Percentiles rank a stretch among this genome's conserved stretches.
Evolutionary conservation across 2,797 vertebrate species (phyloP).

Genomic region (Cygnus olor): DNA sequence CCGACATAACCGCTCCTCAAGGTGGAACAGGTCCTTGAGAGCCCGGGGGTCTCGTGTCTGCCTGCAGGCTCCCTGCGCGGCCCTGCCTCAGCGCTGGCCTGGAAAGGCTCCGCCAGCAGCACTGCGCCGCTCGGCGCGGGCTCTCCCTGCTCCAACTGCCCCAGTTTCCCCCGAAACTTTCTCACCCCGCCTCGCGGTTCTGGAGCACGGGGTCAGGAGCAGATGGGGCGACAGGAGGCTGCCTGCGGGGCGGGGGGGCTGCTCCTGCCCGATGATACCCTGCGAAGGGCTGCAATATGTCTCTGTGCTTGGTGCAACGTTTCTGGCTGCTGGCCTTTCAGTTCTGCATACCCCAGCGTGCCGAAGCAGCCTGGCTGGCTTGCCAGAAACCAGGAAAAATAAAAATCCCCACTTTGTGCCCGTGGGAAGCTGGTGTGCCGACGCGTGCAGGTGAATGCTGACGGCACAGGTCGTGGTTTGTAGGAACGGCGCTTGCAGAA

Average conservation of each 20-base stretch:
- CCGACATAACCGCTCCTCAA: no score
- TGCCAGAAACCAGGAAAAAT: no score
- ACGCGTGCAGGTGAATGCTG: background rate
- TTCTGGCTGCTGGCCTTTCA: background rate
- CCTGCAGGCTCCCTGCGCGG: background rate
- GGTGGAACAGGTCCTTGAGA: background rate
- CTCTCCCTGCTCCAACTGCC: background rate
- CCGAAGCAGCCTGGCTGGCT: background rate
- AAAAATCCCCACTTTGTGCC: fast-evolving
- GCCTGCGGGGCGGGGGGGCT: background rate
- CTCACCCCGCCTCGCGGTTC: background rate
- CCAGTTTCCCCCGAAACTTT: background rate
- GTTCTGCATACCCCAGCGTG: fast-evolving
- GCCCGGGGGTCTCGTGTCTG: no score
- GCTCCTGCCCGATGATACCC: background rate
- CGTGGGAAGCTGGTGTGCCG: fast-evolving
- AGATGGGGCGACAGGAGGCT: background rate
- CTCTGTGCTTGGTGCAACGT: fast-evolving
- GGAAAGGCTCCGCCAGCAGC: fast-evolving
- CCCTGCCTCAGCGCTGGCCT: background rate
- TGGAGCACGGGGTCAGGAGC: background rate
- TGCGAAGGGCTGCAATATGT: background rate
- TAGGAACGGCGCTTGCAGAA: background rate
- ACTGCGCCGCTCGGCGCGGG: fast-evolving
- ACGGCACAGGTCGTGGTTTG: background rate